Evolutionary conservation across 2,113 vertebrate genomes (phyloP), one percentile per base, ranked within the genome.

Genomic region (Sylvietta virens): DNA sequence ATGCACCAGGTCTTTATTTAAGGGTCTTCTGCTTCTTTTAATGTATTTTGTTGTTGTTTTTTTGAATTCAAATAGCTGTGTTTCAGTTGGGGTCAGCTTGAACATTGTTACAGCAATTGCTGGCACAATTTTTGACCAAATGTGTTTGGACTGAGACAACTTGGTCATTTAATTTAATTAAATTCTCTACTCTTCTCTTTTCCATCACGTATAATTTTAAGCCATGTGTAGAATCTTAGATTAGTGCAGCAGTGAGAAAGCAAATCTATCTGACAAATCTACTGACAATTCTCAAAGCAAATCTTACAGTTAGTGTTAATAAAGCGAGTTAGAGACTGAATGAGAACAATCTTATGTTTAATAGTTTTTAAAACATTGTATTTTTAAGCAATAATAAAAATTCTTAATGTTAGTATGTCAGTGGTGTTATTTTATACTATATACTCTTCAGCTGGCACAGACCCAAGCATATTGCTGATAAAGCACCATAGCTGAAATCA

Each of bases 91-190:
- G 40, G 44, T 86, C 71, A 83, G 47, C 8, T 64, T 69, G 71
- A 92, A 92, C 47, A 81, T 31, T 24, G 31, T 51, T 73, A 83
- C 40, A 87, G 79, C 39, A 86, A 62, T 62, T 76, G 70, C 37
- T 83, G 92, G 51, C 80, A 79, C 39, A 42, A 22, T 54, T 92
- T 74, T 85, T 81, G 81, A 94, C 60, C 51, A 64, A 94, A 74
- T 42, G 40, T 62, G n/a, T 92, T 90, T 90, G 93, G 71, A 90
- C 31, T 77, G 51, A 95, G 67, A 93, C 71, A 86, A 88, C 60
- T 67, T 81, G 48, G 56, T 90, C 20, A 73, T 93, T 93, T 86
- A 90, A 90, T 94, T 95, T 83, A 93, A 96, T 96, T 94, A 88
- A 83, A 92, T 81, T 93, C 37, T 78, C 53, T 81, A 58, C 80